phyloP scores from a whole-genome alignment of 2,113 vertebrate species.

The Trematocara zebra region DNA sequence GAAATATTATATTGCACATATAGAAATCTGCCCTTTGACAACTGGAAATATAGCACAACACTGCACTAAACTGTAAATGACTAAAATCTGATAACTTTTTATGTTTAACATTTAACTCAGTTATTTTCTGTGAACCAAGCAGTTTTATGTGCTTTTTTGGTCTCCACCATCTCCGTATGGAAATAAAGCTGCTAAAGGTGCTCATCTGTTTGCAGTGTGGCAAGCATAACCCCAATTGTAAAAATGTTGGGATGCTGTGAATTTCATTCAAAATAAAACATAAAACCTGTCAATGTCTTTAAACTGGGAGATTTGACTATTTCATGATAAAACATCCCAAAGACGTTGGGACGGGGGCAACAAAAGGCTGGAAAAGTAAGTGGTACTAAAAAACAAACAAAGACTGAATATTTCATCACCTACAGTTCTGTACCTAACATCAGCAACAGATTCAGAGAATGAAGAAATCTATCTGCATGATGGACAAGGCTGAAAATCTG shows the following conservation, averaged over 20 bases:
- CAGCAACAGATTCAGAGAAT: neutral
- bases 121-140: neutral
- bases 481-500: neutral
- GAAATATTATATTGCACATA: neutral
- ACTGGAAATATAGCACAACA: neutral
- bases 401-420: neutral
- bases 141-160: neutral
- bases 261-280: neutral
- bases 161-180: neutral
- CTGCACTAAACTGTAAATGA: neutral
- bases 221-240: neutral
- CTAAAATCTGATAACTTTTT: neutral
- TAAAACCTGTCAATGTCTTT: neutral
- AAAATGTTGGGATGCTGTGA: neutral
- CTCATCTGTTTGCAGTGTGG: neutral
- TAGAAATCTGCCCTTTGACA: neutral
- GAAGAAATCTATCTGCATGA: neutral
- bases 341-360: neutral
- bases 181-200: neutral
- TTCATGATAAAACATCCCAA: neutral
- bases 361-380: neutral
- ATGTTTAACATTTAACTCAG: neutral
- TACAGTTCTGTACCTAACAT: neutral
- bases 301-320: neutral
- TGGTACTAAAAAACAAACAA: neutral